phyloP scores from a whole-genome alignment of 2,888 invertebrate genomes.

The Physocephala rufipes region DNA sequence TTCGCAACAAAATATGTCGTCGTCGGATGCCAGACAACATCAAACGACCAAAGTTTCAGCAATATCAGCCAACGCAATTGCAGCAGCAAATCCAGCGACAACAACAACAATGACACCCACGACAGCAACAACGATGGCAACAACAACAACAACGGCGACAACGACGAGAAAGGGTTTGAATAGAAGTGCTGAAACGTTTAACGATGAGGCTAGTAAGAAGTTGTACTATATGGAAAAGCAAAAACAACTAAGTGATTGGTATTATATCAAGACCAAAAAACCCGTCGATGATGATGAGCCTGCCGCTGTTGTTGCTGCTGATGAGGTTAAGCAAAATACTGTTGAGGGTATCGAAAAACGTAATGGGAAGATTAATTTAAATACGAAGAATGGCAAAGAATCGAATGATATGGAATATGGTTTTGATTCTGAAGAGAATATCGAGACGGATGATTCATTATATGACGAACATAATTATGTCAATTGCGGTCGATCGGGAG shows the following conservation, averaged over 20 bases:
- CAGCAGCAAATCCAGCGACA: conserved; percentile 33
- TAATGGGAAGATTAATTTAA: background rate
- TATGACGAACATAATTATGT: conserved; percentile 27
- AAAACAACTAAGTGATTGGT: conserved; percentile 53
- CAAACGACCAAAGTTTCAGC: background rate
- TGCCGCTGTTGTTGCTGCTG: background rate
- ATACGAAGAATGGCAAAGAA: background rate
- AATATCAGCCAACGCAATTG: background rate
- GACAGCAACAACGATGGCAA: background rate
- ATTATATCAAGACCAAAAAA: conserved; percentile 50
- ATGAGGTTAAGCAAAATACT: background rate
- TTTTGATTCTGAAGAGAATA: background rate
- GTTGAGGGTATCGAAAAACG: background rate
- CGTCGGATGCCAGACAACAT: conserved; percentile 13
- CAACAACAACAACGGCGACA: background rate
- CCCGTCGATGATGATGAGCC: conserved; percentile 30
- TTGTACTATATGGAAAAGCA: conserved; percentile 48
- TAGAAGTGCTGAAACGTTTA: background rate
- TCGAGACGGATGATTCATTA: conserved; percentile 15
- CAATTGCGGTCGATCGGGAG: conserved; percentile 5
- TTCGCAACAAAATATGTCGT: background rate
- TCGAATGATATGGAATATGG: conserved; percentile 11
- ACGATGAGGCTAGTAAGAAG: conserved; percentile 42
- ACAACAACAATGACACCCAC: background rate
- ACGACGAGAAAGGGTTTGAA: conserved; percentile 1